A percentile compares a stretch with the other conserved stretches of the same genome.
These are phyloP conservation scores for Halisarca cf. caerulea DNA, from an alignment of 37 sponge, comb jelly and placozoan genomes.

Conservation along the genomic window DNA sequence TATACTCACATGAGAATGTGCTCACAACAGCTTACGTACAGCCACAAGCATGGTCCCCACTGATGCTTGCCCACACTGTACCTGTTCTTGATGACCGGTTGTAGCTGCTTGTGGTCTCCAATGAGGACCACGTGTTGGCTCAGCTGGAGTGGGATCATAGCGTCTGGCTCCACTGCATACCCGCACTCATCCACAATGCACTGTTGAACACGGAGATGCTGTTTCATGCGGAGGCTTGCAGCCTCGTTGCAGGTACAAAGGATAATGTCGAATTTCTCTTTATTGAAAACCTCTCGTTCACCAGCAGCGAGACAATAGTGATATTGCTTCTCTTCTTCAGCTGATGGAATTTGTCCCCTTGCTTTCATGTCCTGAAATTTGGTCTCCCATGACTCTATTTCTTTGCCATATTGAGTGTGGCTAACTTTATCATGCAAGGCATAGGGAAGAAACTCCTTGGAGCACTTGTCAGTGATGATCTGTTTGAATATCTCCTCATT, in stretches of 20 bases:
- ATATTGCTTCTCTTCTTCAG: background rate
- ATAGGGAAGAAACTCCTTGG: constrained; percentile 24
- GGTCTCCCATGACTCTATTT: constrained; percentile 35
- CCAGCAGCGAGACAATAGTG: background rate
- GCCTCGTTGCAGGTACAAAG: constrained; percentile 78
- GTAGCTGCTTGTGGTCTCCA: constrained; percentile 62
- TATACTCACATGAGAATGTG: too few species aligned
- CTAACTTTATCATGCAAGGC: constrained; percentile 44
- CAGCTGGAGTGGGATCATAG: constrained; percentile 41
- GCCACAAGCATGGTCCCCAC: too few species aligned
- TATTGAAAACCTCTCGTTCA: background rate
- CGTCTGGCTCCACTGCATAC: constrained; percentile 56
- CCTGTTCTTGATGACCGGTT: constrained; percentile 39
- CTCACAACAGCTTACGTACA: too few species aligned
- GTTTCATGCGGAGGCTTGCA: constrained; percentile 30
- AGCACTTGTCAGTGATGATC: constrained; percentile 4
- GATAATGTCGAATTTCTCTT: constrained; percentile 27
- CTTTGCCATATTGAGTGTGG: background rate
- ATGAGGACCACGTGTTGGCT: constrained; percentile 50
- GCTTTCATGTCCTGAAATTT: constrained; percentile 9
- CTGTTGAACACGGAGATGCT: background rate
- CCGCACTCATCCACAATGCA: constrained; percentile 58
- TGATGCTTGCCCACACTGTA: too few species aligned
- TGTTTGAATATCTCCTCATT: constrained; percentile 15
- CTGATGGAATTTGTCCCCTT: background rate